Percentiles rank a stretch among this genome's conserved stretches.
phyloP scores from a whole-genome alignment of 2,113 vertebrate species.

The Myotis lucifugus region DNA sequence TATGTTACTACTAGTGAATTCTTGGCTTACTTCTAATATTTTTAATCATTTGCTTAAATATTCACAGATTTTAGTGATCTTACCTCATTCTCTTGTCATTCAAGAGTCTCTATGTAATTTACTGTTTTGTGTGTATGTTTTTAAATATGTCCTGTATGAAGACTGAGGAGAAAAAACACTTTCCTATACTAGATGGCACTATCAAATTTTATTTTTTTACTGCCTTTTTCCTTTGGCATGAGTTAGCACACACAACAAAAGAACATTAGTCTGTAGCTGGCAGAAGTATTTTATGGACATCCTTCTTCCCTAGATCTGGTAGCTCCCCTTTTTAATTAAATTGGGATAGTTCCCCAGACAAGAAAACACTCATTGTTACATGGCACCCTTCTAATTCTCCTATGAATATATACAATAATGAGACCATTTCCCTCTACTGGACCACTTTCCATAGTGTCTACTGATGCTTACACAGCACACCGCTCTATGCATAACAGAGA shows the following conservation, averaged over 20 bases:
- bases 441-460: not conserved
- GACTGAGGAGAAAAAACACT: not conserved
- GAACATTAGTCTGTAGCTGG: not conserved
- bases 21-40: not conserved
- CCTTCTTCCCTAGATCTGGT: not conserved
- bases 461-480: not conserved
- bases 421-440: not conserved
- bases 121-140: not conserved
- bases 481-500: not conserved
- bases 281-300: not conserved
- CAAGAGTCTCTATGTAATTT: not conserved
- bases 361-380: not conserved
- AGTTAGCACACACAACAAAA: not conserved
- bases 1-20: not conserved
- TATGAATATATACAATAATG: not conserved
- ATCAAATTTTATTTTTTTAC: not conserved
- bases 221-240: not conserved
- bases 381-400: not conserved
- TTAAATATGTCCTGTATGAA: not conserved
- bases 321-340: not conserved
- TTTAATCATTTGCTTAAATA: not conserved
- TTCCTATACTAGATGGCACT: not conserved
- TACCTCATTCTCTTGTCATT: not conserved
- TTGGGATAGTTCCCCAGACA: not conserved
- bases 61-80: not conserved